A percentile compares a stretch with the other conserved stretches of the same genome.
These are phyloP conservation scores for Rhabdomys dilectus DNA, from an alignment of 2,113 vertebrate genomes.

Conservation along the genomic window DNA sequence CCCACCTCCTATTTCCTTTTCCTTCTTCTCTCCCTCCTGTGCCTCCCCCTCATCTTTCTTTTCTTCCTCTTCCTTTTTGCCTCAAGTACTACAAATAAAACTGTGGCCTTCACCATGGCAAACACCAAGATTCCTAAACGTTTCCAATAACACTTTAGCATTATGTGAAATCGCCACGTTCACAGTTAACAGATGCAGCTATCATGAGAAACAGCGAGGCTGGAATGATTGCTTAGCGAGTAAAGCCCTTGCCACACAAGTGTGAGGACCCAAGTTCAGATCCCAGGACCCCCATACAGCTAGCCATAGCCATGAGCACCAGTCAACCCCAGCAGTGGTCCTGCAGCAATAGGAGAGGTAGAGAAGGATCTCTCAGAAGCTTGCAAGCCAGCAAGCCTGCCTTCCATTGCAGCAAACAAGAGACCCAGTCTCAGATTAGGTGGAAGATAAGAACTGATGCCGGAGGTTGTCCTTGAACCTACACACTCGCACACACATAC, in stretches of 20 bases:
- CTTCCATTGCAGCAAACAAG: neutral
- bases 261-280: neutral
- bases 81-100: neutral
- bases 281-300: neutral
- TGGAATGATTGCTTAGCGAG: neutral
- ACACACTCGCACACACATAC: neutral
- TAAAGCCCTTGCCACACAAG: neutral
- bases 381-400: neutral
- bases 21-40: neutral
- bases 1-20: neutral
- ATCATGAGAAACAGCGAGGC: neutral
- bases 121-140: neutral
- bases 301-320: neutral
- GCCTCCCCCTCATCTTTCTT: neutral
- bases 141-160: neutral
- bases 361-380: neutral
- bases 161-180: neutral
- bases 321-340: neutral
- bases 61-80: neutral
- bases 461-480: neutral
- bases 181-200: neutral
- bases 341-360: neutral
- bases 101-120: neutral
- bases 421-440: neutral
- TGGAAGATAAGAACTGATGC: neutral